These are phyloP conservation scores for Lepidurus arcticus DNA, from an alignment of 1,140 invertebrate genomes.

Conservation along the genomic window DNA sequence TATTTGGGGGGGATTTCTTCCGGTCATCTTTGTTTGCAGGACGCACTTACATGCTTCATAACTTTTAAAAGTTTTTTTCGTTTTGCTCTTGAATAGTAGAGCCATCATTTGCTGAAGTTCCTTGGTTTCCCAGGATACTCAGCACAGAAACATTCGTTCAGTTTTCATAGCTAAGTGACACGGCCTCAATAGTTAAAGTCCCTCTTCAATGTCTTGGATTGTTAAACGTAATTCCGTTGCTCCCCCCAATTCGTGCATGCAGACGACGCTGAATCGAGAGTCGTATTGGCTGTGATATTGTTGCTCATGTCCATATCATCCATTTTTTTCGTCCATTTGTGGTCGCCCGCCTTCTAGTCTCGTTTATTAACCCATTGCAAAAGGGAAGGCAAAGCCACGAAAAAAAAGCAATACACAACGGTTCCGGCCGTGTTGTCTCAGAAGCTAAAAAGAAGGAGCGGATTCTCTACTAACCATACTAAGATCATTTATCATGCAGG, in stretches of 20 bases:
- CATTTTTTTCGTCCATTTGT: constrained; percentile 4
- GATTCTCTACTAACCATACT: too few species aligned
- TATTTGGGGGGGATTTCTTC: too few species aligned
- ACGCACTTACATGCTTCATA: too few species aligned
- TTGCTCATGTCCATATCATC: constrained; percentile 15
- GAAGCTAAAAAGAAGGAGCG: background rate
- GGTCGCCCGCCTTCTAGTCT: constrained; percentile 4
- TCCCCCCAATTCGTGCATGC: background rate
- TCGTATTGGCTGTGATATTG: constrained; percentile 12
- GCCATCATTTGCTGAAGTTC: too few species aligned
- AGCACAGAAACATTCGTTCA: too few species aligned
- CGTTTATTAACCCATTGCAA: background rate
- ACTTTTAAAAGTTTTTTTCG: too few species aligned
- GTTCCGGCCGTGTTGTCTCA: background rate
- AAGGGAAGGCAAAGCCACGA: constrained; percentile 3
- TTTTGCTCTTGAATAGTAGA: too few species aligned
- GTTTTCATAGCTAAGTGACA: background rate
- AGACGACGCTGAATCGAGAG: background rate
- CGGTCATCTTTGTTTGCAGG: too few species aligned
- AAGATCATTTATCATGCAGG: too few species aligned
- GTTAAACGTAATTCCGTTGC: background rate
- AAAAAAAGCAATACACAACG: constrained; percentile 16
- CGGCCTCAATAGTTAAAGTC: background rate
- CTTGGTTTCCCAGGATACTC: too few species aligned
- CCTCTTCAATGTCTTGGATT: background rate